A percentile compares a stretch with the other conserved stretches of the same genome.
Conservation (phyloP, 2,797 vertebrate species). For the Glossophaga mutica region DNA sequence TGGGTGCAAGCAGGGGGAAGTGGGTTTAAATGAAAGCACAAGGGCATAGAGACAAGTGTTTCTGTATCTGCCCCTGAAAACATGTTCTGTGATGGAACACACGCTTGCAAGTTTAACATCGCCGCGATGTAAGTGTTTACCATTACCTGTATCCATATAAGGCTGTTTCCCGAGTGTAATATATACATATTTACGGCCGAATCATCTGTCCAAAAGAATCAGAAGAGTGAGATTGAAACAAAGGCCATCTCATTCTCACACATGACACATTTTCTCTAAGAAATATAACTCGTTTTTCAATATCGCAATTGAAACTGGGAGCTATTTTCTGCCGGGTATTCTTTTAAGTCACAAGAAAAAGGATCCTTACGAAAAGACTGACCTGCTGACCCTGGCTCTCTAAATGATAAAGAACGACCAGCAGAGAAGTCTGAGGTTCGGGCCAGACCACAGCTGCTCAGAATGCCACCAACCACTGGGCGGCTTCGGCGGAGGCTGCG, state of each 20-base stretch:
- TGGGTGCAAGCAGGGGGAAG: background rate
- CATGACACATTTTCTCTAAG: background rate
- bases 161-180: slow-evolving; percentile 92
- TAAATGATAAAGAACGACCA: background rate
- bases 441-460: no score
- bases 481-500: background rate
- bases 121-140: background rate
- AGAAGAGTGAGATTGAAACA: slow-evolving; percentile 61
- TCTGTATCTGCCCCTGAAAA: background rate
- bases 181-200: slow-evolving; percentile 90
- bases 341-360: background rate
- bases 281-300: background rate
- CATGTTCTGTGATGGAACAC: background rate
- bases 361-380: background rate
- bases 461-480: background rate
- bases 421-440: background rate
- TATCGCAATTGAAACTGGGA: background rate
- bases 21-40: background rate
- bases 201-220: slow-evolving; percentile 84
- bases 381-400: background rate
- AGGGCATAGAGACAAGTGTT: background rate
- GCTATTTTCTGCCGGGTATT: background rate
- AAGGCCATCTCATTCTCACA: background rate
- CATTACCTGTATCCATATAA: slow-evolving; percentile 93
- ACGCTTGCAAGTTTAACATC: background rate